Evolutionary conservation across 2,113 vertebrate genomes (phyloP).

Genomic region (Phrynocephalus versicolor): DNA sequence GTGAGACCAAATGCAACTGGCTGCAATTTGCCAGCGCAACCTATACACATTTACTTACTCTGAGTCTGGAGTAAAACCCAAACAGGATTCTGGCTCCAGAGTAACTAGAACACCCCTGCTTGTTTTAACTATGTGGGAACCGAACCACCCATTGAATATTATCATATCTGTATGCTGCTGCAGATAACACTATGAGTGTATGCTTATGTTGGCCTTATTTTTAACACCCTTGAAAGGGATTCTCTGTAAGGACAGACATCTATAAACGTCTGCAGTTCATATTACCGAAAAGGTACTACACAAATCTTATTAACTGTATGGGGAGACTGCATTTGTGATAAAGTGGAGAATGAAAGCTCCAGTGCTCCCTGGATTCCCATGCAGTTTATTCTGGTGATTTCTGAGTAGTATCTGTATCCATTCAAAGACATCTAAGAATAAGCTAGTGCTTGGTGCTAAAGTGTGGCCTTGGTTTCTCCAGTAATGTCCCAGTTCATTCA

Average conservation of each 20-base stretch:
- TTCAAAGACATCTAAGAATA: slow-evolving; percentile 1
- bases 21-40: too few relatives aligned
- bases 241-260: slow-evolving; percentile 20
- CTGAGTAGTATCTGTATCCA: neutral
- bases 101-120: neutral
- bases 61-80: too few relatives aligned
- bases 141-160: slow-evolving; percentile 30
- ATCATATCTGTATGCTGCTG: slow-evolving; percentile 34
- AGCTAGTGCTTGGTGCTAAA: neutral
- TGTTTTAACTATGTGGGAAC: slow-evolving; percentile 20
- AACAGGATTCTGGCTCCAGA: too few relatives aligned
- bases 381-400: neutral
- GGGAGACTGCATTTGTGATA: neutral
- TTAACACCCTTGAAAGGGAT: slow-evolving; percentile 4
- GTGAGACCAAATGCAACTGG: too few relatives aligned
- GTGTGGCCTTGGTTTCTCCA: neutral
- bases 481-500: neutral
- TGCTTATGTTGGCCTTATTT: slow-evolving; percentile 10
- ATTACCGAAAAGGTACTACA: slow-evolving; percentile 32
- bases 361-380: slow-evolving; percentile 14
- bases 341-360: slow-evolving; percentile 17
- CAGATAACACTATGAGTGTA: slow-evolving; percentile 17
- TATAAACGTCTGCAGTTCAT: slow-evolving; percentile 18
- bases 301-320: slow-evolving; percentile 24
- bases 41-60: too few relatives aligned